Evolutionary conservation across 2,888 invertebrate genomes (phyloP).

Genomic region (Pristionchus entomophagus): DNA sequence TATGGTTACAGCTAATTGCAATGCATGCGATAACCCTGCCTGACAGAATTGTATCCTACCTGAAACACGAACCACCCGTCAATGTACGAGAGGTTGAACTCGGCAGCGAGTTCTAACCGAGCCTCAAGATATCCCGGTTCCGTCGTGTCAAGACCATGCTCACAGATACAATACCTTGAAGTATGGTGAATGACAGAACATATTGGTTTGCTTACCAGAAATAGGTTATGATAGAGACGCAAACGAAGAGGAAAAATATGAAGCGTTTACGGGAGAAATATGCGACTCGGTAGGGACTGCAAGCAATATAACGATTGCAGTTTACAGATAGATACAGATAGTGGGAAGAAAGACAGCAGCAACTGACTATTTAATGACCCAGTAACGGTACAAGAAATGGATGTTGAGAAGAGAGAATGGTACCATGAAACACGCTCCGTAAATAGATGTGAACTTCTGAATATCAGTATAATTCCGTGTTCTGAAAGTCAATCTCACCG

Average conservation of each 20-base stretch:
- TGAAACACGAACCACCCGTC: no score
- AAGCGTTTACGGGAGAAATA: no score
- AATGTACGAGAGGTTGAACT: no score
- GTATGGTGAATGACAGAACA: no score
- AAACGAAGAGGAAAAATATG: no score
- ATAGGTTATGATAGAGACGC: no score
- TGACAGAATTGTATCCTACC: background rate
- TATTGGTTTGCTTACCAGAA: no score
- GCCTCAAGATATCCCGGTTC: no score
- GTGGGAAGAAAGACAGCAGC: background rate
- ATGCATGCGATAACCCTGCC: background rate
- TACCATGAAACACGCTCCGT: background rate
- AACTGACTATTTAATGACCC: constrained; percentile 15
- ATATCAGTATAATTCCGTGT: background rate
- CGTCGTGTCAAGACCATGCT: no score
- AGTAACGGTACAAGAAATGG: background rate
- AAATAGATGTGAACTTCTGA: background rate
- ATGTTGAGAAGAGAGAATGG: background rate
- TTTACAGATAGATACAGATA: background rate
- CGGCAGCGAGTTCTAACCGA: no score
- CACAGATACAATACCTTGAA: no score
- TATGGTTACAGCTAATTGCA: no score
- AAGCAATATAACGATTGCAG: background rate
- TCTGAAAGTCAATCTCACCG: background rate
- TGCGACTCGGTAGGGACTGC: background rate